Conservation (phyloP, 1,140 invertebrate species). For the Subanguina moxae region DNA sequence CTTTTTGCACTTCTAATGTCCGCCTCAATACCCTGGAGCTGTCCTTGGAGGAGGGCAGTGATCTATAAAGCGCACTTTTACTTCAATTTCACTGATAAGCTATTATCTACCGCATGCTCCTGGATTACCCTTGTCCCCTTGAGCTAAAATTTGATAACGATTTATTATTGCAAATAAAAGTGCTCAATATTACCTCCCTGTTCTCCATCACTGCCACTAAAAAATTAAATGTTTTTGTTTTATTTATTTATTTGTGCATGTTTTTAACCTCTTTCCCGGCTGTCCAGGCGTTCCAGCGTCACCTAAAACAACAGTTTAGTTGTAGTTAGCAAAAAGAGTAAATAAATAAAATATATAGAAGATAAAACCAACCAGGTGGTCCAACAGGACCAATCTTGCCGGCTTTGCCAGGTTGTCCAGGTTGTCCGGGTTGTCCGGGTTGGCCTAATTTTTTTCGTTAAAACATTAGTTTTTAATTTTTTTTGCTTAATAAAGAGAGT, state of each 20-base stretch:
- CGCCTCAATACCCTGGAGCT: conserved; percentile 20
- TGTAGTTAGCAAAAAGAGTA: neutral
- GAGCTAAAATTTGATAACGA: too few species aligned
- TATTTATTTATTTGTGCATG: too few species aligned
- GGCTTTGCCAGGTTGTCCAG: conserved; percentile 11
- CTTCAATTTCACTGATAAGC: too few species aligned
- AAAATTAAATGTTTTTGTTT: too few species aligned
- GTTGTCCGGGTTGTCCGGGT: conserved; percentile 15
- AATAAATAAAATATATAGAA: neutral
- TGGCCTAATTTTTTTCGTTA: neutral
- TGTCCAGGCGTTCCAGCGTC: neutral
- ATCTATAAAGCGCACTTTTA: neutral
- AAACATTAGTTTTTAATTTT: neutral
- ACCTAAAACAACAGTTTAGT: neutral
- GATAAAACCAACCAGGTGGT: conserved; percentile 4
- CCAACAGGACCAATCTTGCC: conserved; percentile 8
- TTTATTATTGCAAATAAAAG: too few species aligned
- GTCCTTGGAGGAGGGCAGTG: conserved; percentile 20
- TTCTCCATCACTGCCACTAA: neutral
- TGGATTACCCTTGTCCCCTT: conserved; percentile 15
- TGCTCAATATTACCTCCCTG: too few species aligned
- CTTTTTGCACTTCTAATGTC: neutral
- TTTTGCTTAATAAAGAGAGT: too few species aligned
- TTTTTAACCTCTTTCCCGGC: neutral
- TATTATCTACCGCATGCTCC: conserved; percentile 8